phyloP scores from a whole-genome alignment of 2,888 invertebrate species.

The Bedellia somnulentella region DNA sequence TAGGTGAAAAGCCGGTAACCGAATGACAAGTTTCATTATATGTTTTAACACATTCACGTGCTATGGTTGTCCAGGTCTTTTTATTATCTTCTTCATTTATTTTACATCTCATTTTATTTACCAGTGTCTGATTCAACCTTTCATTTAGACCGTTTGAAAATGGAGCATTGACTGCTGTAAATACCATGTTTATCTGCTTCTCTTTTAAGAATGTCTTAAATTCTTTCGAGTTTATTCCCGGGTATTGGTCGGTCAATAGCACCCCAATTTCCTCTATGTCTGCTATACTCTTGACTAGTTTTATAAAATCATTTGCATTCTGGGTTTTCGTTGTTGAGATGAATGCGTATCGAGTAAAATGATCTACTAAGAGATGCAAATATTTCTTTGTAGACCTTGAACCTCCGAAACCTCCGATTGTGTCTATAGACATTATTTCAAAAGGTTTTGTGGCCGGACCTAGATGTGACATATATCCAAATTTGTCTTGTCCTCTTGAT shows the following conservation, averaged over 20 bases:
- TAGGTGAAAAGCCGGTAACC: constrained; percentile 17
- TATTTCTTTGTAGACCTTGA: constrained; percentile 14
- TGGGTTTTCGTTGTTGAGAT: constrained; percentile 12
- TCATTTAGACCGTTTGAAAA: no score
- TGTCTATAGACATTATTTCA: constrained; percentile 13
- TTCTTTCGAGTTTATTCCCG: constrained; percentile 15
- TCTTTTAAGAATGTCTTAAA: no score
- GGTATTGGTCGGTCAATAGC: constrained; percentile 14
- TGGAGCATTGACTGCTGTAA: no score
- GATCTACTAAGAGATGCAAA: constrained; percentile 14
- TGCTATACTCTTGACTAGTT: constrained; percentile 5
- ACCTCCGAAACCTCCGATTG: constrained; percentile 14
- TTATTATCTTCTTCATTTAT: constrained; percentile 12
- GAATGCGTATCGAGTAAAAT: no score
- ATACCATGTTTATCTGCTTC: constrained; percentile 13
- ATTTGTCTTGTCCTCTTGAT: constrained; percentile 11
- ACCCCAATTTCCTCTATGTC: constrained; percentile 3
- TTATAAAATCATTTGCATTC: constrained; percentile 13
- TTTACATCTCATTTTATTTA: no score
- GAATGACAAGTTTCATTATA: constrained; percentile 18
- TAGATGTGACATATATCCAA: constrained; percentile 13
- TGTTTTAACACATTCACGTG: constrained; percentile 14
- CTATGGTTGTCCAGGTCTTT: constrained; percentile 17
- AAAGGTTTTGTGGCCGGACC: constrained; percentile 13
- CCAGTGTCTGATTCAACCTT: no score